Conservation (phyloP, 2,113 vertebrate species). For the Lamprotornis superbus region DNA sequence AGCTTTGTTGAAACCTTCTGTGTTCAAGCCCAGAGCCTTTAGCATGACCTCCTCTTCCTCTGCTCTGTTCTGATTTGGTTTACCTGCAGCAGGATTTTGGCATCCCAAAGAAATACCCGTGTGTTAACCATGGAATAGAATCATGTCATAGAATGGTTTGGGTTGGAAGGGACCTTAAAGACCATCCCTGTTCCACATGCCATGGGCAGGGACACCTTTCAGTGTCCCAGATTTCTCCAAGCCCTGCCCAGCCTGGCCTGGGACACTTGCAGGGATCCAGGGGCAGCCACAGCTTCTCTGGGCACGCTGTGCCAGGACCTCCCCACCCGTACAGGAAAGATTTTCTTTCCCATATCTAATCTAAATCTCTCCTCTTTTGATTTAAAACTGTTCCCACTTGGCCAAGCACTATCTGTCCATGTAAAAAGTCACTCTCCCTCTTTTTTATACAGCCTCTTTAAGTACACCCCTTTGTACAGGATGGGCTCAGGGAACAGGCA, state of each 20-base stretch:
- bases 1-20: neutral
- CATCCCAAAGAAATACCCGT: neutral
- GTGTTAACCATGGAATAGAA: neutral
- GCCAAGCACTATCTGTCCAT: neutral
- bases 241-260: accelerated
- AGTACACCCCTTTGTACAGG: neutral
- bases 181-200: accelerated
- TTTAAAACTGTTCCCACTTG: neutral
- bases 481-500: neutral
- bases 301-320: accelerated
- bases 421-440: neutral
- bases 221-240: neutral
- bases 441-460: neutral
- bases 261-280: neutral
- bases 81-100: neutral
- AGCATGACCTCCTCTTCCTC: neutral
- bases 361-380: neutral
- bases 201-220: neutral
- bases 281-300: neutral
- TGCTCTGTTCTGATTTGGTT: neutral
- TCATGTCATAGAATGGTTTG: neutral
- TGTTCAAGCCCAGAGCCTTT: neutral
- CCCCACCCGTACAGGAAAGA: accelerated
- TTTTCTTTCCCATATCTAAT: neutral
- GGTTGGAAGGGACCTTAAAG: neutral